Conservation (phyloP, 2,888 invertebrate species). For the Eilema sororculum region DNA sequence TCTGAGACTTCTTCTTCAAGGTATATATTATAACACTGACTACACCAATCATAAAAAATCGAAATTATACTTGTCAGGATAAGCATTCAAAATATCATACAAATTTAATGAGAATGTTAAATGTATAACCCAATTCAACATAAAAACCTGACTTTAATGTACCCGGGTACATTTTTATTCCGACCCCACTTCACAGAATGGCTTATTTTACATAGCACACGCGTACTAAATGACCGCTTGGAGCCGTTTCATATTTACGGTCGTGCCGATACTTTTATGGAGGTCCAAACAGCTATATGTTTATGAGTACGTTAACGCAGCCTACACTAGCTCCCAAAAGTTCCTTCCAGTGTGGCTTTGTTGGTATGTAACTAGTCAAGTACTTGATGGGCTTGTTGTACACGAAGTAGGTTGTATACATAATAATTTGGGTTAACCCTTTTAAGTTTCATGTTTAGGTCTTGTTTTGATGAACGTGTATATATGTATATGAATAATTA, state of each 20-base stretch:
- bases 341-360: slow-evolving; percentile 31
- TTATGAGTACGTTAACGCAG: slow-evolving; percentile 57
- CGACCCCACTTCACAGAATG: slow-evolving; percentile 31
- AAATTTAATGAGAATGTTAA: not conserved
- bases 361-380: slow-evolving; percentile 20
- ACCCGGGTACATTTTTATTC: slow-evolving; percentile 12
- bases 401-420: slow-evolving; percentile 20
- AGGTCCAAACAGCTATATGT: slow-evolving; percentile 48
- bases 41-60: no score
- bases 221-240: slow-evolving; percentile 51
- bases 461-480: not conserved
- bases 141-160: slow-evolving; percentile 17
- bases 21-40: no score
- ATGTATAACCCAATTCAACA: slow-evolving; percentile 15
- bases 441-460: slow-evolving; percentile 1
- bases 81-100: no score
- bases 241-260: slow-evolving; percentile 66
- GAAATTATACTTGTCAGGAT: no score
- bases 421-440: slow-evolving; percentile 4
- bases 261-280: slow-evolving; percentile 65
- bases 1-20: no score
- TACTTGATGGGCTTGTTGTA: slow-evolving; percentile 22
- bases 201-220: slow-evolving; percentile 41
- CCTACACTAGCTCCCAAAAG: slow-evolving; percentile 28
- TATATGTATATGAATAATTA: no score